Base-by-base conservation (phyloP, 2,113 vertebrate genomes). In the Synchiropus splendidus region DNA sequence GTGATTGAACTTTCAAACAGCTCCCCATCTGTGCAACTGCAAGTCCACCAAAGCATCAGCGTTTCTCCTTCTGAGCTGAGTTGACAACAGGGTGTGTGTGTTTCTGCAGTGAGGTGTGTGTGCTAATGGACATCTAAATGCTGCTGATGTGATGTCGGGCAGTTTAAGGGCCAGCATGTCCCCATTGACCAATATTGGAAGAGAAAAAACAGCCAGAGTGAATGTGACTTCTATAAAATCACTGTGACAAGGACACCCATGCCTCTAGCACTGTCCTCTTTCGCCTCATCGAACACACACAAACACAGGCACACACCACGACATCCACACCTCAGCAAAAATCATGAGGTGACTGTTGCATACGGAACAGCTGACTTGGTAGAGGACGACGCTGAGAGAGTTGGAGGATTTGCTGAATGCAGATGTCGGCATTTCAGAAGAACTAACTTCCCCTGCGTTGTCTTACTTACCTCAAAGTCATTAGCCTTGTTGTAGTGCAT, bases 401-500 rank as follows among this genome's bases (percentile, higher is more conserved):
- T 27, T 27, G 8, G 21, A 27, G 21, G 21, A 27, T 45, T 34
- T 45, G 53, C 47, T 49, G 16, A 18, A 53, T 36, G 9, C 12
- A 9, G 45, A 36, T 49, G 54, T 35, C 2, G 5, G 18, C 16
- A 36, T 43, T 41, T 27, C 31, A 40, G 9, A 4, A 40, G 27
- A 18, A 4, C 18, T 2, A 6, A 41, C 2, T 31, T 12, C 3
- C 10, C 10, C 17, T 13, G 2, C n/a, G 12, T 9, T 10, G 3
- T 18, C 10, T 39, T 1, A 9, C 55, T 44, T 51, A 98, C 95
- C 95, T 98, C 92, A 83, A 99, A 99, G 86, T 99, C 95, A 48
- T 99, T 99, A 74, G 95, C 94, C 85, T 99, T 99, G 88, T 98
- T 98, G 90, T 98, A 98, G 88, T 98, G 95, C 95, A 98, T 98